Evolutionary conservation across 1,140 invertebrate genomes (phyloP), one percentile per base, ranked within the genome.

Genomic region (Trachymyrmex septentrionalis): DNA sequence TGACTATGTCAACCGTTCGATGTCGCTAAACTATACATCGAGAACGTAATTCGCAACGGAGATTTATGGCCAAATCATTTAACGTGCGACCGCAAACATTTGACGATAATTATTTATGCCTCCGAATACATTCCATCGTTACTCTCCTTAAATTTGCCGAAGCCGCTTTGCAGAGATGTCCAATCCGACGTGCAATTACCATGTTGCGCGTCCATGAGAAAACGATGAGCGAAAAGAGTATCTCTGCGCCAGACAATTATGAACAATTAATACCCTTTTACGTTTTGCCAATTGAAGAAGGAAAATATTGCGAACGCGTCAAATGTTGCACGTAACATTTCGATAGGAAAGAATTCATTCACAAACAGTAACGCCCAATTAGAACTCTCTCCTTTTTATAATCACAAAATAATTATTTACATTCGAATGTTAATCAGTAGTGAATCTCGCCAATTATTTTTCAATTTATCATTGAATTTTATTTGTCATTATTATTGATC

Each of bases 51-150:
- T 59, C 80, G 38, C 67, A 12, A 44, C 64, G 27, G 9, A 84
- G 38, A 84, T 84, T 84, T 84, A 84, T 27, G 80, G 27, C 9
- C 19, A 24, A 61, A 75, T 63, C 80, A 21, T 61, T 84, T 84
- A 75, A 61, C 69, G 38, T 14, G 16, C 55, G 30, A 21, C n/a
- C 24, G 69, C 69, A 84, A 84, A 50, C 69, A 84, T 84, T 75
- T 61, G 55, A 75, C 24, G 55, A 50, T 61, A 27, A 57, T 75
- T 84, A 82, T 59, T 61, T 44, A 19, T 14, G 53, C 55, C 21
- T 50, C 30, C 38, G 27, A 75, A 84, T 73, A 44, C 38, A 72
- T 84, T 84, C 38, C 16, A 5, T 61, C 67, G 63, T 82, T 34
- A 27, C 67, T 44, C 69, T 75, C 24, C 38, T 84, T 48, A 61